Base-by-base conservation (phyloP, 2,113 vertebrate species). In the Ammospiza caudacuta region DNA sequence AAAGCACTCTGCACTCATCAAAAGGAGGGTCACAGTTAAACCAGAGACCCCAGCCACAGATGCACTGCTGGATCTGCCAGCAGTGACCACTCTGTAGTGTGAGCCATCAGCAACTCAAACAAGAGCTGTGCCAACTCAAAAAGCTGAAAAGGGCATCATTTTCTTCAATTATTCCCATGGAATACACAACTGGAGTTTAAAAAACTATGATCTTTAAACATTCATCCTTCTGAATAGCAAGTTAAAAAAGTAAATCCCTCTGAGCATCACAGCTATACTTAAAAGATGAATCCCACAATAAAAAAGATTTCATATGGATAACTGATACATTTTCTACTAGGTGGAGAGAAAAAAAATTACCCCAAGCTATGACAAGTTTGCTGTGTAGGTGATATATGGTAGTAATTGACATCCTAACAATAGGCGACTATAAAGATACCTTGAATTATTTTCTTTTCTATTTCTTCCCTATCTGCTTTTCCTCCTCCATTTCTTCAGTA, bases 381-480 rank as follows among this genome's bases (percentile, higher is more conserved):
- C 1, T 11, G 8, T 74, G 87, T 3, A 81, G 43, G 70, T 86
- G 96, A 94, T 93, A 54, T 61, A 90, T 87, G 83, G 79, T 12
- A 91, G 90, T 85, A 96, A 94, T 67, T 96, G 90, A 92, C 78
- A 91, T 62, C 79, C 76, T 90, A 94, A 94, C 82, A 94, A 83
- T 44, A 88, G 72, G 2, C 88, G n/a, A 87, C 77, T 35, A 89
- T 89, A 95, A 92, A 93, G 85, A 81, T 52, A 89, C 20, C 9
- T 59, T 61, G 43, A 80, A 94, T 91, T 78, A 87, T 91, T 92
- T 94, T 70, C 46, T 91, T 82, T 76, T 62, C 91, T 87, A 21
- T 86, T 83, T 94, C 73, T 72, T 92, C 62, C 51, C 79, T 76
- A 59, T 49, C 81, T 92, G 74, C 58, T 94, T 80, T 91, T 93